Percentiles rank a stretch among this genome's conserved stretches.
These are phyloP conservation scores for Enteromius anoplus DNA, from an alignment of 2,797 vertebrate genomes.

Conservation along the genomic window DNA sequence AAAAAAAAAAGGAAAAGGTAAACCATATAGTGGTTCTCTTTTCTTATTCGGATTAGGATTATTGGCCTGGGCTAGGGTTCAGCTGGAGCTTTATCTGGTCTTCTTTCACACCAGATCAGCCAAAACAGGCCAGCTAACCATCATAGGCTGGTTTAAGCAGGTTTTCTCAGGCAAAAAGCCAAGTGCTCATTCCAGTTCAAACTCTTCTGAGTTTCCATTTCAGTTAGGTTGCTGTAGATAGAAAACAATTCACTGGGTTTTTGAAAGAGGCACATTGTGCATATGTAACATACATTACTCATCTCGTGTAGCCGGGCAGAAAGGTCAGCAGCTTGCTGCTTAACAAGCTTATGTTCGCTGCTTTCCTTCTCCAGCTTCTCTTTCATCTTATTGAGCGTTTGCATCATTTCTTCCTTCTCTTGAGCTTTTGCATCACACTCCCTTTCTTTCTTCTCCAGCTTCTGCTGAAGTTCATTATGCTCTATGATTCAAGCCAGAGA, in stretches of 20 bases:
- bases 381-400: conserved; percentile 89
- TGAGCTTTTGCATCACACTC: conserved; percentile 87
- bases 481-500: conserved; percentile 70
- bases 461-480: conserved; percentile 85
- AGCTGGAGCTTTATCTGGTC: neutral
- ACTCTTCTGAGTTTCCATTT: neutral
- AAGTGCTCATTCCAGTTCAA: neutral
- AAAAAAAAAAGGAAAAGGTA: neutral
- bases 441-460: conserved; percentile 87
- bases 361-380: conserved; percentile 88
- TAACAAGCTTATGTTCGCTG: conserved; percentile 82
- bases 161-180: neutral
- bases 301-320: conserved; percentile 81
- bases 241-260: conserved; percentile 13
- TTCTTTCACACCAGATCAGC: neutral
- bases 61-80: neutral
- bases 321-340: conserved; percentile 85
- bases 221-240: neutral
- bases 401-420: conserved; percentile 91
- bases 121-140: neutral
- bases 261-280: conserved; percentile 3
- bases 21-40: neutral
- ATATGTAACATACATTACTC: conserved; percentile 74
- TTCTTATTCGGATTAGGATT: neutral
- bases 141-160: neutral